Conservation (phyloP, 2,797 vertebrate genomes). For the Octomys mimax region DNA sequence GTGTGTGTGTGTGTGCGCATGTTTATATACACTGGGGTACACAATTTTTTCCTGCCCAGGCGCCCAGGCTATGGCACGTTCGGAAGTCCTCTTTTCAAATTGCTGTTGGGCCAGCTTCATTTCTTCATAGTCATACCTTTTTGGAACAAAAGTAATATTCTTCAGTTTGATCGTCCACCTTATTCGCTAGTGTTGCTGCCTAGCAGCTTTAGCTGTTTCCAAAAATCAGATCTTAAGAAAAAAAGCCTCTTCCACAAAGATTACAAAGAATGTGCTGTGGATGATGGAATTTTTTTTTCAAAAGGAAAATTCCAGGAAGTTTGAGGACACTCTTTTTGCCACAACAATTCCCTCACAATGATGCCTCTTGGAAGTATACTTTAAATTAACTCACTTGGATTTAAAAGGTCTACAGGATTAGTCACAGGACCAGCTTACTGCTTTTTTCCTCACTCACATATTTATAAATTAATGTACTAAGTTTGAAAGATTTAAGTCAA, state of each 20-base stretch:
- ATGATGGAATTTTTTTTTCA: not conserved
- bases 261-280: slow-evolving; percentile 61
- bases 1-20: not conserved
- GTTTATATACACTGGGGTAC: not conserved
- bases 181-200: slow-evolving; percentile 67
- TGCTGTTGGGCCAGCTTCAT: slow-evolving; percentile 24
- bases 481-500: slow-evolving; percentile 44
- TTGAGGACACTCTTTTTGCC: slow-evolving; percentile 2
- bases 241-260: not conserved
- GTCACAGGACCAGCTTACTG: not conserved
- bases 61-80: slow-evolving; percentile 62
- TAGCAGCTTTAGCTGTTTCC: slow-evolving; percentile 71
- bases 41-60: slow-evolving; percentile 60
- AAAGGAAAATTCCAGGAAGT: slow-evolving; percentile 50
- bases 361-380: not conserved
- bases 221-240: slow-evolving; percentile 73
- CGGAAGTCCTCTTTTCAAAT: slow-evolving; percentile 58
- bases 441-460: not conserved
- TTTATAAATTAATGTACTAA: slow-evolving; percentile 38
- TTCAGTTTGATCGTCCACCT: slow-evolving; percentile 70
- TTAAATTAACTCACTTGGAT: not conserved
- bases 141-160: slow-evolving; percentile 69
- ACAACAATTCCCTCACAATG: not conserved
- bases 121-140: slow-evolving; percentile 76
- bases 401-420: slow-evolving; percentile 26